A percentile compares a stretch with the other conserved stretches of the same genome.
Evolutionary conservation across 2,113 vertebrate genomes (phyloP).

Genomic region (Thomomys bottae): DNA sequence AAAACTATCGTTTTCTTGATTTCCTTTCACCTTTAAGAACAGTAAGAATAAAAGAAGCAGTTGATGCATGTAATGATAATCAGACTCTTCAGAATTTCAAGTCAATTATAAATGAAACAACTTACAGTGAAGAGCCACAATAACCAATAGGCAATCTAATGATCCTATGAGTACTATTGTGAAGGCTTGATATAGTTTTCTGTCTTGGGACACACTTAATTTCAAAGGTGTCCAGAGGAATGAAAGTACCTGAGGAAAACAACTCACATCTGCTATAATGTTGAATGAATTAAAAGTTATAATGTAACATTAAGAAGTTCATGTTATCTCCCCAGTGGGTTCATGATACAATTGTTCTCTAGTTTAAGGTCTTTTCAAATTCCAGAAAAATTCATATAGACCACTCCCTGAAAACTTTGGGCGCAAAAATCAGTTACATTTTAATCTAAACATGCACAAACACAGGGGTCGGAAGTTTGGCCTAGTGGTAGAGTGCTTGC

Average conservation of each 20-base stretch:
- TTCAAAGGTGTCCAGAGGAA: neutral
- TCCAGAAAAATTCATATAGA: constrained; percentile 2
- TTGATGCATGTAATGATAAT: neutral
- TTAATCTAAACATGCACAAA: neutral
- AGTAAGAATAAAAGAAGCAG: neutral
- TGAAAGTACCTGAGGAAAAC: neutral
- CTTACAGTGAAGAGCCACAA: neutral
- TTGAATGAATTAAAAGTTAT: constrained; percentile 34
- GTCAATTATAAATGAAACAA: neutral
- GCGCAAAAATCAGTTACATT: neutral
- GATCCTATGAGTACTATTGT: neutral
- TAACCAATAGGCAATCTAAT: neutral
- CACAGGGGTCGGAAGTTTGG: no score
- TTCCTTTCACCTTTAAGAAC: constrained; percentile 37
- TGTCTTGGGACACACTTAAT: neutral
- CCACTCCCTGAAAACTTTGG: neutral
- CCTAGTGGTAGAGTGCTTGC: no score
- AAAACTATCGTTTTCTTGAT: constrained; percentile 1
- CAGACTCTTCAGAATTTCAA: neutral
- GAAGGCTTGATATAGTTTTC: neutral
- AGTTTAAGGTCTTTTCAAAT: neutral
- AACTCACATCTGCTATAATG: neutral
- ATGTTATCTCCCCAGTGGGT: neutral
- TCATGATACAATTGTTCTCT: neutral
- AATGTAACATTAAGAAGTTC: constrained; percentile 5